These are phyloP conservation scores for Ailuropoda melanoleuca DNA, from an alignment of 2,113 vertebrate genomes.

Conservation along the genomic window DNA sequence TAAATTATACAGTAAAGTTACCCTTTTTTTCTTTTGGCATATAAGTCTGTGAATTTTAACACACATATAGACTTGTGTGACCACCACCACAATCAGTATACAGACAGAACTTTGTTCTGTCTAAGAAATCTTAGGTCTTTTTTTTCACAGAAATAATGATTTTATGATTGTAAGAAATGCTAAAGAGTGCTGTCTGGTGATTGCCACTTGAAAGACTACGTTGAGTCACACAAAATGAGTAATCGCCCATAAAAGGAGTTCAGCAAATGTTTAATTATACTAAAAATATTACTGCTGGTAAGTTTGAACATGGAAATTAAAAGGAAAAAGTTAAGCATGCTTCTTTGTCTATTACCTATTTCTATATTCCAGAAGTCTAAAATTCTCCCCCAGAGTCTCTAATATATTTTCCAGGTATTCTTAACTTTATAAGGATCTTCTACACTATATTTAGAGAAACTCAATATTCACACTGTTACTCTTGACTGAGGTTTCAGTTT, in stretches of 20 bases:
- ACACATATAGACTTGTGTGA: not conserved
- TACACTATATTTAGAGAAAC: slow-evolving; percentile 27
- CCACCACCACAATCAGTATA: not conserved
- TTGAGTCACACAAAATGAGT: slow-evolving; percentile 44
- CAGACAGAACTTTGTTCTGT: slow-evolving; percentile 29
- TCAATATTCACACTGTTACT: slow-evolving; percentile 55
- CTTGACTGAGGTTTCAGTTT: slow-evolving; percentile 40
- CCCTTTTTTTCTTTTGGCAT: not conserved
- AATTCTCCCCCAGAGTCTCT: slow-evolving; percentile 37
- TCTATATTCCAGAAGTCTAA: slow-evolving; percentile 42
- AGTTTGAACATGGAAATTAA: slow-evolving; percentile 52
- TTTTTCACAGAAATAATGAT: slow-evolving; percentile 47
- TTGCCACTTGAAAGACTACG: slow-evolving; percentile 21
- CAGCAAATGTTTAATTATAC: slow-evolving; percentile 60
- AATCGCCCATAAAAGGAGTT: slow-evolving; percentile 10
- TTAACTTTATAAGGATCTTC: slow-evolving; percentile 1
- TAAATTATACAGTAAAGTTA: not conserved
- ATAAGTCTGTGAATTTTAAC: not conserved
- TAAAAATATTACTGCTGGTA: slow-evolving; percentile 39
- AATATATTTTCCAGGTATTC: slow-evolving; percentile 65
- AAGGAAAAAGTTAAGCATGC: slow-evolving; percentile 40
- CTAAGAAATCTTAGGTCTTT: not conserved
- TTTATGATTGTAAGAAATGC: slow-evolving; percentile 59
- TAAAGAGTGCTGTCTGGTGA: slow-evolving; percentile 8
- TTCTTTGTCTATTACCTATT: slow-evolving; percentile 54